These are phyloP conservation scores for Cremastinae sp. DNA, from an alignment of 2,888 invertebrate genomes.

Conservation along the genomic window DNA sequence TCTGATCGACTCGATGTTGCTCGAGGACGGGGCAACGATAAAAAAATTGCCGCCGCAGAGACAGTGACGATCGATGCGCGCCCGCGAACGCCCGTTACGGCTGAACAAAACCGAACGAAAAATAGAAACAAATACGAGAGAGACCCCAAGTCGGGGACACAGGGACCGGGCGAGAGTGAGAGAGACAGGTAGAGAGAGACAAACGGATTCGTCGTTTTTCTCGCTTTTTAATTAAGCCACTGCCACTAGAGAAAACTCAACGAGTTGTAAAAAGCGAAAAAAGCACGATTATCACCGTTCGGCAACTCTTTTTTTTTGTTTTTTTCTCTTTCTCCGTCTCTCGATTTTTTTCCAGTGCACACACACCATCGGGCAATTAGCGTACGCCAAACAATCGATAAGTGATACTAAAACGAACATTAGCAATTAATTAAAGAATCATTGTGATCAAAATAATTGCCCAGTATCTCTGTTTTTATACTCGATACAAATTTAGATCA, in stretches of 20 bases:
- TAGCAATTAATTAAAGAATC: constrained; percentile 6
- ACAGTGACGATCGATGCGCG: constrained; percentile 50
- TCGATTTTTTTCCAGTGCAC: background rate
- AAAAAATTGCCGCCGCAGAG: constrained; percentile 49
- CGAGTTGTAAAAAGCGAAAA: constrained; percentile 36
- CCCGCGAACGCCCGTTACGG: constrained; percentile 19
- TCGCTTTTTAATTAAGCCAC: constrained; percentile 42
- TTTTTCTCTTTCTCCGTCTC: constrained; percentile 2
- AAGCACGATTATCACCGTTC: constrained; percentile 19
- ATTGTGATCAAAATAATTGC: background rate
- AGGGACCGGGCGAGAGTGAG: too few species aligned
- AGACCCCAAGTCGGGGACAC: too few species aligned
- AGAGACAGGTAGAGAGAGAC: background rate
- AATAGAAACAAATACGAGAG: background rate
- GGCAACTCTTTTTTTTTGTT: constrained; percentile 34
- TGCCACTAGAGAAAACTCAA: constrained; percentile 47
- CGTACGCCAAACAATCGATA: constrained; percentile 11
- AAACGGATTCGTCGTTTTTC: background rate
- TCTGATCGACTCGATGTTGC: constrained; percentile 46
- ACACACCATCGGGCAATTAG: constrained; percentile 14
- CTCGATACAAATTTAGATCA: constrained; percentile 7
- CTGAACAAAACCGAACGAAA: background rate
- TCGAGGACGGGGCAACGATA: constrained; percentile 35
- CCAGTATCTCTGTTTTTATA: too few species aligned
- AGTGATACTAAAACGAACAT: constrained; percentile 1